Base-by-base conservation (phyloP, 2,797 vertebrate genomes). In the Momotus momota region DNA sequence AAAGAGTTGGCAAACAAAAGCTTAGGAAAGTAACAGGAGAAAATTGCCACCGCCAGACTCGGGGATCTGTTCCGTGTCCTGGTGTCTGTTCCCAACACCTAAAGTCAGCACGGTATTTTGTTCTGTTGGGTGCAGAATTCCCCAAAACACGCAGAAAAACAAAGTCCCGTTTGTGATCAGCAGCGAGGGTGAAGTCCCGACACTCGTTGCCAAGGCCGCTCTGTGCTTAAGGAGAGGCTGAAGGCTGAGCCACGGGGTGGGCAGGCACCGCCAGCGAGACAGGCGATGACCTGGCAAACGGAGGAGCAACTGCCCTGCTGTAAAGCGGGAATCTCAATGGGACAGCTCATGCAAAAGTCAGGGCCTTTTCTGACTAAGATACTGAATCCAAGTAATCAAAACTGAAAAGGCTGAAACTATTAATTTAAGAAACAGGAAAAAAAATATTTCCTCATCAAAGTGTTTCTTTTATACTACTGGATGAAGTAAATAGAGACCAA, bases 1-100 rank as follows among this genome's bases (percentile, higher is more conserved):
- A 35, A 89, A 88, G 48, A 84, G 81, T 26, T 69, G 14, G 84
- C 94, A 94, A 95, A 94, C 71, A 93, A 90, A 75, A 74, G 25
- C 48, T 75, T 21, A 25, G 73, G 62, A 58, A 95, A 78, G 72
- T 43, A 93, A 86, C 31, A 45, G 61, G 81, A 94, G 89, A 90
- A 86, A 85, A 93, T 80, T 17, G 72, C 26, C 49, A 35, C 55
- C 70, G 7, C 6, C 6, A 2, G 88, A 67, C 62, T 40, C 4
- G 2, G 49, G 40, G 65, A 88, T 58, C n/a, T 64, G 66, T 13
- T 87, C 79, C 48, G 2, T 6, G 45, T 35, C 62, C 60, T 48
- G 33, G 1, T 14, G 40, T 26, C 81, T 65, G 31, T n/a, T 57
- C 75, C 58, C 3, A 31, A 14, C 33, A 48, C 14, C 54, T 26